Evolutionary conservation across 2,797 vertebrate genomes (phyloP).

Genomic region (Phataginus tricuspis): DNA sequence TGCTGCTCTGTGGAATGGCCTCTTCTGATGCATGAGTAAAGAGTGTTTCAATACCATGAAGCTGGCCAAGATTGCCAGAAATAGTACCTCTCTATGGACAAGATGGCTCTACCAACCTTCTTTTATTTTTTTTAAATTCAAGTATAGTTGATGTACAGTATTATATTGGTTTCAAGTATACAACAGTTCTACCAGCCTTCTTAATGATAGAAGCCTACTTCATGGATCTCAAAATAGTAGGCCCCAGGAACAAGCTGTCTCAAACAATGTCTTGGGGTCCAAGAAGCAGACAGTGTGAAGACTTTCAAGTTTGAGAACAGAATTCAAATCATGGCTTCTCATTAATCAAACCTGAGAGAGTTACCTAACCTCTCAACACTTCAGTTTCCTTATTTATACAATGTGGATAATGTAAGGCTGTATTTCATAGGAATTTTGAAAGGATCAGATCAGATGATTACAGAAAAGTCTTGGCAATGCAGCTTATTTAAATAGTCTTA

Average conservation of each 20-base stretch:
- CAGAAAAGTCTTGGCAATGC: neutral
- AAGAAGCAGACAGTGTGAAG: neutral
- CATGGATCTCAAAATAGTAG: neutral
- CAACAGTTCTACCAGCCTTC: neutral
- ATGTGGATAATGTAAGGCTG: neutral
- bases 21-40: neutral
- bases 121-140: too few species aligned
- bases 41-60: neutral
- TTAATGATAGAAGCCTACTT: neutral
- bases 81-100: neutral
- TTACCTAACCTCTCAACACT: neutral
- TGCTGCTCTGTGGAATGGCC: neutral
- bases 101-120: neutral
- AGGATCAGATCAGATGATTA: neutral
- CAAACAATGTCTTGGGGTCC: neutral
- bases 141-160: too few species aligned
- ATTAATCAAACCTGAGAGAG: neutral
- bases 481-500: neutral
- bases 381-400: neutral
- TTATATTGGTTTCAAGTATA: too few species aligned
- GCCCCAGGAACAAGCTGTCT: neutral
- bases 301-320: neutral
- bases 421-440: neutral
- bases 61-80: neutral
- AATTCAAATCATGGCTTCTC: neutral